Conservation (phyloP, 2,797 vertebrate species). For the Aotus griseimembra region DNA sequence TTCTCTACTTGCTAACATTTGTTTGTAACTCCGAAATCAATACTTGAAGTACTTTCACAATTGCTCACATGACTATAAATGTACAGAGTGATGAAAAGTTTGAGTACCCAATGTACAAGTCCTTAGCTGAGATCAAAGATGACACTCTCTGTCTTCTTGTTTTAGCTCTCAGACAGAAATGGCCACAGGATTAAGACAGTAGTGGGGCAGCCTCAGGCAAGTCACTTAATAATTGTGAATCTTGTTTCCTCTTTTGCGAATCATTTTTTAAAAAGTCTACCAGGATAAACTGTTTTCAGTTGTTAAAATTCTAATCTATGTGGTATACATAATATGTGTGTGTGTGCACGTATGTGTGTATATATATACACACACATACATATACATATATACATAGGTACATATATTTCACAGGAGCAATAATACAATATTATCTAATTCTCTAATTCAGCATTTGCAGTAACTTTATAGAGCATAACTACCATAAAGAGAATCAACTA, state of each 20-base stretch:
- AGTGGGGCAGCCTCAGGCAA: not conserved
- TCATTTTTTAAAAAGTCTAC: not conserved
- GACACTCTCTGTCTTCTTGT: not conserved
- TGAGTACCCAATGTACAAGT: not conserved
- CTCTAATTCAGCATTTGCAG: not conserved
- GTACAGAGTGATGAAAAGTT: not conserved
- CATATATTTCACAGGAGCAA: not conserved
- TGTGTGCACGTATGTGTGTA: no score
- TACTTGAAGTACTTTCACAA: not conserved
- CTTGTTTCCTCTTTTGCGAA: not conserved
- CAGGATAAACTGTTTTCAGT: not conserved
- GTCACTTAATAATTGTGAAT: not conserved
- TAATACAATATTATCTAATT: conserved; percentile 1
- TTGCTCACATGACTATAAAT: not conserved
- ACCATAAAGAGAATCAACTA: not conserved
- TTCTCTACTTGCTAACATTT: not conserved
- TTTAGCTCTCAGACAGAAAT: not conserved
- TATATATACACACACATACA: accelerated
- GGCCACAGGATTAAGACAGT: not conserved
- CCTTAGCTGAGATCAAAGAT: not conserved
- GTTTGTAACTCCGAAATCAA: not conserved
- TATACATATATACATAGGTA: not conserved
- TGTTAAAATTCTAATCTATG: not conserved
- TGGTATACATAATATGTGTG: not conserved
- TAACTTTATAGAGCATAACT: not conserved